Percentiles rank a stretch among this genome's conserved stretches.
phyloP scores from a whole-genome alignment of 2,888 invertebrate genomes.

The Cantharis rustica region DNA sequence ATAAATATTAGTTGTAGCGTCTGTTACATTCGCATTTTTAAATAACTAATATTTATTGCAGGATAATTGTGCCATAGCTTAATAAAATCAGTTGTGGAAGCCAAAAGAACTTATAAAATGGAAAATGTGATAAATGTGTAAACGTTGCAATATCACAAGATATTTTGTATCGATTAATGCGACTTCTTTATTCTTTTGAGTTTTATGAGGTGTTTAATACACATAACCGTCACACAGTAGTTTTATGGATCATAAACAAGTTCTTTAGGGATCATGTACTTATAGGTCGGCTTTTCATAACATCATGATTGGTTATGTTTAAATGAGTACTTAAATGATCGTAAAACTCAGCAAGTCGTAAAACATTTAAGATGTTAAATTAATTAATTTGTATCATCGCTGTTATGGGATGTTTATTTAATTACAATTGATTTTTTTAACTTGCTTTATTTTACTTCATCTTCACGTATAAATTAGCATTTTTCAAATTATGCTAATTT shows the following conservation, averaged over 20 bases:
- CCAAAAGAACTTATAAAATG: background rate
- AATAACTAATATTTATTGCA: background rate
- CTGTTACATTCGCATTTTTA: background rate
- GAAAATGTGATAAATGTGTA: background rate
- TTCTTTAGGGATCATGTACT: slow-evolving; percentile 48
- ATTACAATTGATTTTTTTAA: slow-evolving; percentile 11
- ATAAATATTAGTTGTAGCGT: background rate
- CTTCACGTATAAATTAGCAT: background rate
- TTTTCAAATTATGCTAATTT: background rate
- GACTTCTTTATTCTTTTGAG: slow-evolving; percentile 51
- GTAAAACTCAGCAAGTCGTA: slow-evolving; percentile 41
- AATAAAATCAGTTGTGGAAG: background rate
- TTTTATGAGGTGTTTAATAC: slow-evolving; percentile 55
- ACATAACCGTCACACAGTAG: slow-evolving; percentile 53
- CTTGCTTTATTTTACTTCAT: background rate
- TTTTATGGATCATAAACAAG: slow-evolving; percentile 53
- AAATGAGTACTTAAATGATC: slow-evolving; percentile 47
- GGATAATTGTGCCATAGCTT: background rate
- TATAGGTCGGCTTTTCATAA: slow-evolving; percentile 42
- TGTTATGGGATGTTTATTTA: slow-evolving; percentile 24
- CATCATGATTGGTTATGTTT: slow-evolving; percentile 40
- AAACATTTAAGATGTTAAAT: slow-evolving; percentile 28
- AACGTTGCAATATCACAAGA: background rate
- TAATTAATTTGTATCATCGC: slow-evolving; percentile 29
- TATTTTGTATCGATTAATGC: slow-evolving; percentile 44